Conservation (phyloP, 92 coral and sea anemone species). For the Pocillopora meandrina region DNA sequence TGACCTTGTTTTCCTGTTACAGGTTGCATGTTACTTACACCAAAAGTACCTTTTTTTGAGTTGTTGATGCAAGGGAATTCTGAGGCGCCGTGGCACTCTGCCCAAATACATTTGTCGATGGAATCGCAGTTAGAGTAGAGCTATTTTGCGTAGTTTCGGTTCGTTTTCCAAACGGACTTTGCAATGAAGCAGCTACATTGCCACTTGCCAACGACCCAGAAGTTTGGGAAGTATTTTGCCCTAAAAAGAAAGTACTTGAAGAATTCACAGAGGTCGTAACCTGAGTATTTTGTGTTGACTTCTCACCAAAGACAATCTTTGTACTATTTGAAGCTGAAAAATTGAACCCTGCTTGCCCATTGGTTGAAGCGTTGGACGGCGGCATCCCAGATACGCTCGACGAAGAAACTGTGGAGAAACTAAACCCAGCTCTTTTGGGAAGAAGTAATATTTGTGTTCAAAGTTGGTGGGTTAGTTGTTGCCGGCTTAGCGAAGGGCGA, state of each 20-base stretch:
- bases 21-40: constrained; percentile 31
- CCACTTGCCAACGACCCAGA: background rate
- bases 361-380: too few relatives aligned
- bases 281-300: background rate
- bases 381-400: background rate
- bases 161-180: constrained; percentile 21
- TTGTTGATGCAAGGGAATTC: constrained; percentile 11
- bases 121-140: background rate
- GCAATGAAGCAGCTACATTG: background rate
- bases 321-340: constrained; percentile 6
- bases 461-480: constrained; percentile 3
- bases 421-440: background rate
- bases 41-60: constrained; percentile 29
- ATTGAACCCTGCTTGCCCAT: constrained; percentile 4
- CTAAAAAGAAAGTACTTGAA: background rate
- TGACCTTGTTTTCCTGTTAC: constrained; percentile 2
- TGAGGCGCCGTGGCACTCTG: constrained; percentile 18
- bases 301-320: background rate
- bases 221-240: background rate
- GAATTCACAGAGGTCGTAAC: background rate
- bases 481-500: constrained; percentile 11
- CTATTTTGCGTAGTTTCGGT: constrained; percentile 10
- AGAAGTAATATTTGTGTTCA: background rate
- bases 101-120: constrained; percentile 19
- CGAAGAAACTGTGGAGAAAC: constrained; percentile 3